Base-by-base conservation (phyloP, 2,113 vertebrate genomes). In the Aythya baeri region DNA sequence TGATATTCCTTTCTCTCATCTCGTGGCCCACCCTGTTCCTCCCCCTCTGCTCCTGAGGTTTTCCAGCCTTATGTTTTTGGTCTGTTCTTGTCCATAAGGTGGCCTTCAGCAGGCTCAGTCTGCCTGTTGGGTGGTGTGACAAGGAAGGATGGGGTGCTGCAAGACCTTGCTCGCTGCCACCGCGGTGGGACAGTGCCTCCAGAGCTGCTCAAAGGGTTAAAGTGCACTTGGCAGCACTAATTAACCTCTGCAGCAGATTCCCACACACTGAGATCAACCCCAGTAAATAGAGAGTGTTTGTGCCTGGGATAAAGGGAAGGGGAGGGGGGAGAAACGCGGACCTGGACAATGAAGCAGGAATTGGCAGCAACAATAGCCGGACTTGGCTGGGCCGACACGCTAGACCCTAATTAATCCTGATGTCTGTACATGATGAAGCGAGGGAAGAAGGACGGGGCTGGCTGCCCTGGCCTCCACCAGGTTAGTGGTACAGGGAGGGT, bases 221-320 rank as follows among this genome's bases (percentile, higher is more conserved):
- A 95, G 78, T 75, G 50, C 54, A 8, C 44, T 90, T 59, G 49
- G 92, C 70, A 85, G 59, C 80, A 92, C 80, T 92, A 91, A 97
- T 96, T 92, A 93, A 94, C 93, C 88, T 95, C 91, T 68, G 91
- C 66, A 71, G 89, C 83, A 93, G 91, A 95, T 96, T 96, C 95
- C 95, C 83, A 91, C 91, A 91, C 95, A 59, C 78, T 93, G 89
- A 86, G 96, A 50, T 58, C 92, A 67, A 93, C 68, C 46, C 46
- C 75, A 75, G 65, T 23, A 93, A 91, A 95, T 43, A 95, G 80
- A 92, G 80, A 59, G 74, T 0, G 0, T 95, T 96, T 94, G 86
- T 96, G 78, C 78, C 31, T 2, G 3, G 67, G 84, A 96, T 89
- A 86, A 95, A 96, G 58, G 73, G 86, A 43, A 73, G 32, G 78